Conservation (phyloP, 2,888 invertebrate genomes). For the Chydorus sphaericus region DNA sequence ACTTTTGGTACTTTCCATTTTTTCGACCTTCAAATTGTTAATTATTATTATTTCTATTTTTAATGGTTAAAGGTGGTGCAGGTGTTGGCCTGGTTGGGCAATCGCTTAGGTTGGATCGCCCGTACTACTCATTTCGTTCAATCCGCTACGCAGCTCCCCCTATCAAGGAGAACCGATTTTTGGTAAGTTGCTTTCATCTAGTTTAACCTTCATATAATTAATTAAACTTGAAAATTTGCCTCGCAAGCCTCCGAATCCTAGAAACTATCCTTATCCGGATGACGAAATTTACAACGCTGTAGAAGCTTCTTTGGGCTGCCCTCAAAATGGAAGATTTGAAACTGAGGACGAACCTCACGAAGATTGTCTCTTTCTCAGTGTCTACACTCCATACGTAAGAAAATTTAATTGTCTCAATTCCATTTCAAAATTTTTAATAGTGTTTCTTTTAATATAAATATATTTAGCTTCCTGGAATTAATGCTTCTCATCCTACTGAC, state of each 20-base stretch:
- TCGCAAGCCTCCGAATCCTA: constrained; percentile 15
- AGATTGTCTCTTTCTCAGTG: constrained; percentile 11
- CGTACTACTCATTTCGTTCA: constrained; percentile 5
- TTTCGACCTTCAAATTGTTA: background rate
- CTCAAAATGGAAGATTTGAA: too few species aligned
- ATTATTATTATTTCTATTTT: too few species aligned
- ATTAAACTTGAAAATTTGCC: too few species aligned
- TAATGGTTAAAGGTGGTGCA: too few species aligned
- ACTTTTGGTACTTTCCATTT: background rate
- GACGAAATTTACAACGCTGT: constrained; percentile 9
- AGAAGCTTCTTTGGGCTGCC: constrained; percentile 2
- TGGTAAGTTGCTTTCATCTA: background rate
- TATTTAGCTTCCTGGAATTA: background rate
- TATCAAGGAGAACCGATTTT: constrained; percentile 5
- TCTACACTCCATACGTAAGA: constrained; percentile 14
- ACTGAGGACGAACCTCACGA: background rate
- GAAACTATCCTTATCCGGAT: constrained; percentile 2
- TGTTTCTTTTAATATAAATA: background rate
- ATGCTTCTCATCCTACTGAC: constrained; percentile 10
- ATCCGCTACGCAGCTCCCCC: constrained; percentile 12
- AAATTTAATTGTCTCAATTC: background rate
- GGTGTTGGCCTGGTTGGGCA: too few species aligned
- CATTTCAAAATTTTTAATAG: background rate
- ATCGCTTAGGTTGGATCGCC: background rate
- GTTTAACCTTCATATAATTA: too few species aligned